Conservation (phyloP, 2,797 vertebrate species). For the Hypotaenidia philippensis region DNA sequence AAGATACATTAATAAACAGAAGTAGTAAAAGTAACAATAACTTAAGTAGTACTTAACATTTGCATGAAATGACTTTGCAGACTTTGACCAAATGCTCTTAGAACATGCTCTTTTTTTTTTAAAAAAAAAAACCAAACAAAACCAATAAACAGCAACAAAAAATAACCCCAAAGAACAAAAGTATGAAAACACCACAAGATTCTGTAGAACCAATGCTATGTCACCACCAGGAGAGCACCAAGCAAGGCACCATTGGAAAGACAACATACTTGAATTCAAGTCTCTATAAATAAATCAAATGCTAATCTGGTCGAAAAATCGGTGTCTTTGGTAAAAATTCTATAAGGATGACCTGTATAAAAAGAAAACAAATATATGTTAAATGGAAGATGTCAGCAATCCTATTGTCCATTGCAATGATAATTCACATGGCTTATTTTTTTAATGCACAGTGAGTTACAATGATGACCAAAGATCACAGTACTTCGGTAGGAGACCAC, state of each 20-base stretch:
- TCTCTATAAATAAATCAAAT: constrained; percentile 81
- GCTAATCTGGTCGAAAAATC: constrained; percentile 98
- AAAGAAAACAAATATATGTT: constrained; percentile 68
- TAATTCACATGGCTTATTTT: not conserved
- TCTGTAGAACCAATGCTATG: constrained; percentile 83
- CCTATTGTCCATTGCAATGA: not conserved
- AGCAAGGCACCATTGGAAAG: constrained; percentile 92
- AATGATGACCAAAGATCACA: not conserved
- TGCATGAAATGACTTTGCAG: constrained; percentile 78
- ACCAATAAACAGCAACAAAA: not conserved
- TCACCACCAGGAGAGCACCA: constrained; percentile 87
- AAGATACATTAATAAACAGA: constrained; percentile 79
- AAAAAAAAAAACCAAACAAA: constrained; percentile 10
- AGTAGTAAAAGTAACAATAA: constrained; percentile 80
- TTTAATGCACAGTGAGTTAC: not conserved
- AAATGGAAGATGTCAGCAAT: constrained; percentile 1
- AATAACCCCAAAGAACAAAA: not conserved
- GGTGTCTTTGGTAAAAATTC: constrained; percentile 99
- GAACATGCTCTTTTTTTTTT: constrained; percentile 76
- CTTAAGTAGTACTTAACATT: constrained; percentile 81
- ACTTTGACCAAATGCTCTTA: constrained; percentile 79
- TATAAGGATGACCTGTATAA: constrained; percentile 96
- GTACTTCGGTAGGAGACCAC: constrained; percentile 81
- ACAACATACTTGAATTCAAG: constrained; percentile 83
- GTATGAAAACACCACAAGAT: constrained; percentile 77